Percentiles rank a stretch among this genome's conserved stretches.
Conservation (phyloP, 2,113 vertebrate genomes). For the Ursus arctos region DNA sequence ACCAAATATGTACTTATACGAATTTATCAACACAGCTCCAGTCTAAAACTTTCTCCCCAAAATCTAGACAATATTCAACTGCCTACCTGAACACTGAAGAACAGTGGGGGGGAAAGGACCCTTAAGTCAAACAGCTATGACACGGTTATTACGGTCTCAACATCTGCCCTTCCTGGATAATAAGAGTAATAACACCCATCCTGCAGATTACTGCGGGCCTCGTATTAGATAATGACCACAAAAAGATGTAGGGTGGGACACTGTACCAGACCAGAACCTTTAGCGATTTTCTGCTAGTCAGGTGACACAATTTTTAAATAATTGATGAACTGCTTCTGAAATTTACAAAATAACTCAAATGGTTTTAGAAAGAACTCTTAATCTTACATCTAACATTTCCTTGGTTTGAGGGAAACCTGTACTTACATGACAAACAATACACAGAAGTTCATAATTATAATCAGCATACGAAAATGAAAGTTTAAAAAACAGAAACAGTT, state of each 20-base stretch:
- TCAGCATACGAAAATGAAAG: not conserved
- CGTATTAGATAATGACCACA: rapidly evolving
- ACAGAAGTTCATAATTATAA: not conserved
- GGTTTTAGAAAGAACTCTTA: not conserved
- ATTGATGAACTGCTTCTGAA: not conserved
- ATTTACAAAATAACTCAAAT: not conserved
- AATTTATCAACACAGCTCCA: not conserved
- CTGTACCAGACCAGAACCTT: not conserved
- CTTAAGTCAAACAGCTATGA: not conserved
- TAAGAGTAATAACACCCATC: not conserved
- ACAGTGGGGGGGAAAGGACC: not conserved
- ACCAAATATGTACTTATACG: not conserved
- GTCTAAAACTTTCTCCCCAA: not conserved
- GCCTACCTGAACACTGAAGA: not conserved
- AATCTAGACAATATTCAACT: not conserved
- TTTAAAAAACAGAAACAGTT: not conserved
- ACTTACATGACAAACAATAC: not conserved
- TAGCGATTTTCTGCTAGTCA: not conserved
- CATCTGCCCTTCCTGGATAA: not conserved
- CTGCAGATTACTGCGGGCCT: not conserved
- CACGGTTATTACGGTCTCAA: rapidly evolving
- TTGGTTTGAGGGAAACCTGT: not conserved
- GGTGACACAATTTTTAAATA: not conserved
- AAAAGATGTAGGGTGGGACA: not conserved
- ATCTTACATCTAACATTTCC: not conserved